Base-by-base conservation (phyloP, 1,140 invertebrate genomes). In the Anastrepha ludens region DNA sequence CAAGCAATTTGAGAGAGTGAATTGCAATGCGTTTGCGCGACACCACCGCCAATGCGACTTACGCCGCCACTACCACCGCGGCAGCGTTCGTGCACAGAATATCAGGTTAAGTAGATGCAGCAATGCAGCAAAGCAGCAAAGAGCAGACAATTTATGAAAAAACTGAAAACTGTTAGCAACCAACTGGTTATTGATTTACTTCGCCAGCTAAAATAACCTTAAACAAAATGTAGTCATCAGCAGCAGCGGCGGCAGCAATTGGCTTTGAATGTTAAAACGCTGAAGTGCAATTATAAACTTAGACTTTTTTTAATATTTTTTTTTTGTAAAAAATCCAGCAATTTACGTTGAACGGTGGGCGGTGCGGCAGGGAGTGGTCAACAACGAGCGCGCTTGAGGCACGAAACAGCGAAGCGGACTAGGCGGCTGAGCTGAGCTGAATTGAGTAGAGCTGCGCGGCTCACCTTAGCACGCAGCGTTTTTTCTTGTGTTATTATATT, bases 31-130 rank as follows among this genome's bases (percentile, higher is more conserved):
- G 74, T 81, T 55, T 81, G 74, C n/a, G 74, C 74, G 44, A 15
- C 3, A 13, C 2, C 70, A 29, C 5, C 44, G 70, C 44, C 13
- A 6, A 17, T 29, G 70, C 70, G 11, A 3, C 29, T 29, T 29
- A 29, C 29, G 29, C 29, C 60, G 50, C 6, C 60, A 62, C 60
- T 62, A 1, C 60, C n/a, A n/a, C 60, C 60, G 8, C 64, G 6
- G 5, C 11, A 39, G 64, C n/a, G 74, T 44, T 86, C 85, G 85
- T 86, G 85, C 58, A 65, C 62, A 62, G 85, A 86, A 86, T 86
- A 86, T 86, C 85, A 65, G 85, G 85, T 86, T 86, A 86, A 86
- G 20, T 86, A 86, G 39, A 86, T 29, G 29, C 29, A 59, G 59
- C 85, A 86, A 86, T 7, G 1, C 0, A 29, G 29, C 29, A 29